Evolutionary conservation across 2,113 vertebrate species (phyloP), one percentile per base, ranked within the genome.

Genomic region (Pao palembangensis): DNA sequence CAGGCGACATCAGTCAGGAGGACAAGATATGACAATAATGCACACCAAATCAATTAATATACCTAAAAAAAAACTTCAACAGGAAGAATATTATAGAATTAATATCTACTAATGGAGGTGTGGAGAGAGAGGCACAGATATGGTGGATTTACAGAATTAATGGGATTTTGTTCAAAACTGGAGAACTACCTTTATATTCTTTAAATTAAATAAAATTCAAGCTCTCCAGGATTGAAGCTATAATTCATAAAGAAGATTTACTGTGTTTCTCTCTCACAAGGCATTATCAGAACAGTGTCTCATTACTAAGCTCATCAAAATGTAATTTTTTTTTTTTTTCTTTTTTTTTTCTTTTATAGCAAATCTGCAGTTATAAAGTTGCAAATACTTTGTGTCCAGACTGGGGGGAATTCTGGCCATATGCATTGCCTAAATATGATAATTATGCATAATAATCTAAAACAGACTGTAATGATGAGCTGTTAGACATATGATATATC

Each of bases 1-100:
- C 64, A 88, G 82, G 82, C 62, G 42, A 49, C 61, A 66, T 2
- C 52, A 58, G 79, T 91, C 87, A 91, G 68, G 56, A 51, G 19
- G 66, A 15, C 51, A 64, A 67, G 67, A 78, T 48, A 5, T 14
- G 42, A 61, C 43, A 51, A n/a, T 38, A 17, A 60, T 48, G 57
- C 38, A 75, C 58, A 70, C 17, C 56, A 51, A 12, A 42, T 34
- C 10, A 41, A 61, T 38, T 38, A 38, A 54, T 17, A 46, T 57
- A 76, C 50, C 57, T 69, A 23, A 69, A 57, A 56, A 69, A 48
- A n/a, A 62, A 1, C 69, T 64, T 49, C 8, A 49, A 18, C 5
- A 55, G 46, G 21, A 56, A 51, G 60, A 66, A 31, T 20, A 23
- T 63, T 16, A 44, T 57, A 57, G 18, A 44, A 21, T 47, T 53